Conservation (phyloP, 2,888 invertebrate genomes). For the Caenorhabditis wallacei region DNA sequence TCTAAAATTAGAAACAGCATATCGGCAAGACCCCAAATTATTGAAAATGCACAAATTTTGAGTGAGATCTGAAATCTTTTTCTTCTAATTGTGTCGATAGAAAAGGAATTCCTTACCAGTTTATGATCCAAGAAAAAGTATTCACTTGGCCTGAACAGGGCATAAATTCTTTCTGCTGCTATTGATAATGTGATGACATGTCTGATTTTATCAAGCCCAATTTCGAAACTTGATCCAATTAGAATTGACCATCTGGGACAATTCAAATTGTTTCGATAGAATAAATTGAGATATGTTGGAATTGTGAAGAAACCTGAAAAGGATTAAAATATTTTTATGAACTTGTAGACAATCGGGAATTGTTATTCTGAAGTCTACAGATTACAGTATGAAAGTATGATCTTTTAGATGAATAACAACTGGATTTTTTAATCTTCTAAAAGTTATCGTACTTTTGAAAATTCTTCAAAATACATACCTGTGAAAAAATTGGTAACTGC, state of each 20-base stretch:
- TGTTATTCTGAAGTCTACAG: background rate
- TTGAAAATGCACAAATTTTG: conserved; percentile 60
- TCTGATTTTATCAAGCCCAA: conserved; percentile 70
- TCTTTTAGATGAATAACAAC: too few species aligned
- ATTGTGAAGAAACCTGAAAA: conserved; percentile 73
- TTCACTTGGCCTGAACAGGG: conserved; percentile 65
- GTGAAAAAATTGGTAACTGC: conserved; percentile 74
- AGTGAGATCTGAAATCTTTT: conserved; percentile 61
- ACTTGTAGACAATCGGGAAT: background rate
- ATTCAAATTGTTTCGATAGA: conserved; percentile 64
- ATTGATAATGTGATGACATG: conserved; percentile 70
- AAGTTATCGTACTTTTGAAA: too few species aligned
- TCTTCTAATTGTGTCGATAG: background rate
- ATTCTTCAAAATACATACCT: too few species aligned
- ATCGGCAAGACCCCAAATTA: conserved; percentile 68
- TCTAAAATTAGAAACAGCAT: conserved; percentile 67
- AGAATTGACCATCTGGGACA: conserved; percentile 70
- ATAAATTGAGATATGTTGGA: conserved; percentile 71
- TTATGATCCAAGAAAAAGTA: conserved; percentile 70
- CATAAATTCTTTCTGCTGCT: conserved; percentile 70
- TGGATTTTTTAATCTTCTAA: too few species aligned
- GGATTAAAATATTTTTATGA: too few species aligned
- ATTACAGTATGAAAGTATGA: background rate
- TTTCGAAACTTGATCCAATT: conserved; percentile 73
- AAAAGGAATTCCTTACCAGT: conserved; percentile 49